Base-by-base conservation (phyloP, 2,113 vertebrate genomes). In the Upupa epops region DNA sequence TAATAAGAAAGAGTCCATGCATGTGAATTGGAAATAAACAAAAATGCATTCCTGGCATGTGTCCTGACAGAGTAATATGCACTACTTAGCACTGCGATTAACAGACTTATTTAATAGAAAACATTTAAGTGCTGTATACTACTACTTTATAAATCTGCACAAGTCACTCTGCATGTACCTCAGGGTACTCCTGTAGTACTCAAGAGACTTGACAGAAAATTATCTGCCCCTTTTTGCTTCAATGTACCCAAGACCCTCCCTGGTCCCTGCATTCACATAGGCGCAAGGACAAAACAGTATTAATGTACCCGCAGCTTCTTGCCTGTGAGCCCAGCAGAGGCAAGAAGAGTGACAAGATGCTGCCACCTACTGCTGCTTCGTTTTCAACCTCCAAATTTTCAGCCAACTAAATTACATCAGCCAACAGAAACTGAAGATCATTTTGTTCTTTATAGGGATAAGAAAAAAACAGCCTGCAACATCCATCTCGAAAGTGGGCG, bases 1-100 rank as follows among this genome's bases (percentile, higher is more conserved):
- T 82, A 83, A 95, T 78, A 94, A 65, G 87, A 83, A 96, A 94
- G 64, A 79, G 94, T 72, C 55, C 16, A 31, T 87, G 64, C 72
- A 54, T 37, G 49, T 66, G 46, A 72, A 88, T 66, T 86, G 31
- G n/a, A 93, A 90, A 83, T 68, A 89, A 88, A 75, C 48, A 76
- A 72, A 48, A 77, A 46, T 15, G 58, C 75, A 77, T 77, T 88
- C 81, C 37, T 61, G n/a, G 15, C 29, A 74, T 42, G 29, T 34
- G 61, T 63, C 66, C 3, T 6, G 22, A 66, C 15, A 20, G 40
- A 80, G 45, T 10, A 88, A 86, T 94, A 72, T 13, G 28, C 63
- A 71, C 8, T 37, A 40, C 20, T 83, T 80, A 73, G 51, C 18
- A 25, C 25, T 74, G 25, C 31, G 26, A 75, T 78, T 91, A 68